Evolutionary conservation across 2,888 invertebrate species (phyloP).

Genomic region (Mythimna pallens): DNA sequence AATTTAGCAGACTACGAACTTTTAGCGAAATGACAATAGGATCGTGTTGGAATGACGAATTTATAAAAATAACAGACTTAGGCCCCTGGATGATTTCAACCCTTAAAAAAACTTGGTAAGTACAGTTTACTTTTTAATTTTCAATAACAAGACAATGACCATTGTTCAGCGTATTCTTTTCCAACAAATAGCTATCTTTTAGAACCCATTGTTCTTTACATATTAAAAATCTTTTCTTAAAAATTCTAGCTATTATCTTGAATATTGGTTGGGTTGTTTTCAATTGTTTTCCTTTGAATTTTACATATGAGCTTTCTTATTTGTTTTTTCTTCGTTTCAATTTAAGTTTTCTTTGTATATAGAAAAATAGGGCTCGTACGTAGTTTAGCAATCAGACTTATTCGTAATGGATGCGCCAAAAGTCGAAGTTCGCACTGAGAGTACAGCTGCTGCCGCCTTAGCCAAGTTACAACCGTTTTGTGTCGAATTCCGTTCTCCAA

Average conservation of each 20-base stretch:
- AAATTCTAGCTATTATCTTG: constrained; percentile 39
- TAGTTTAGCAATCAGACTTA: not conserved
- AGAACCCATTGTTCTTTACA: constrained; percentile 49
- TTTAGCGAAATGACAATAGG: too few species aligned
- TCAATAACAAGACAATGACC: constrained; percentile 51
- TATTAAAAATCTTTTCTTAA: constrained; percentile 57
- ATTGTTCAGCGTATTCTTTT: constrained; percentile 45
- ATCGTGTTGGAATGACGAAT: too few species aligned
- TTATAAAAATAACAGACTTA: too few species aligned
- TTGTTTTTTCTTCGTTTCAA: not conserved
- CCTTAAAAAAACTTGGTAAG: not conserved
- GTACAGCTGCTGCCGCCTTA: too few species aligned
- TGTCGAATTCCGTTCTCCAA: too few species aligned
- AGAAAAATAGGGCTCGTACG: not conserved
- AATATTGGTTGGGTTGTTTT: constrained; percentile 33
- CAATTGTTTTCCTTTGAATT: constrained; percentile 14
- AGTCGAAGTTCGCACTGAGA: too few species aligned
- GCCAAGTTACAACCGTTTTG: too few species aligned
- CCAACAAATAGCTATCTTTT: constrained; percentile 47
- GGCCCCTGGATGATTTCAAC: too few species aligned
- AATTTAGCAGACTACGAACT: too few species aligned
- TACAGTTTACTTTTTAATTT: constrained; percentile 47
- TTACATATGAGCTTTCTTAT: constrained; percentile 4
- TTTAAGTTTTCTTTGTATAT: constrained; percentile 6
- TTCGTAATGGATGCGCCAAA: too few species aligned